A percentile compares a stretch with the other conserved stretches of the same genome.
Evolutionary conservation across 2,113 vertebrate species (phyloP).

Genomic region (Cynocephalus volans): DNA sequence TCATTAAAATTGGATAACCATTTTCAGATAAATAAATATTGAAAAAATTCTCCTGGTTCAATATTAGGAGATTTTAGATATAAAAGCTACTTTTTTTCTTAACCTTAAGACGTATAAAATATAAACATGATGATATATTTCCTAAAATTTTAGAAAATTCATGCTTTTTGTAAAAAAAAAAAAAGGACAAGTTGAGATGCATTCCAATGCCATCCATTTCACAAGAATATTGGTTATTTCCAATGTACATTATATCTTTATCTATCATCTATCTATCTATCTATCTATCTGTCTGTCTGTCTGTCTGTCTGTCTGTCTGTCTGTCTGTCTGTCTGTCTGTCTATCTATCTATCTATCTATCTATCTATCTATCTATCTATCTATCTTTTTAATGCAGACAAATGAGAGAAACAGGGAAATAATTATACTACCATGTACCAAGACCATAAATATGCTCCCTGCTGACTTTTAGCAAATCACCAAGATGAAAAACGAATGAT

Average conservation of each 20-base stretch:
- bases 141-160: neutral
- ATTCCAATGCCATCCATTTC: neutral
- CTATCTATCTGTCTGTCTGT: too few relatives aligned
- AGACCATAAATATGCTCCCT: slow-evolving; percentile 53
- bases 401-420: slow-evolving; percentile 25
- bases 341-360: too few relatives aligned
- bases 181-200: neutral
- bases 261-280: too few relatives aligned
- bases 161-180: neutral
- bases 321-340: too few relatives aligned
- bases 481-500: slow-evolving; percentile 70
- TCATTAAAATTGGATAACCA: neutral
- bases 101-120: neutral
- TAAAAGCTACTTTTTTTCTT: neutral
- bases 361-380: too few relatives aligned
- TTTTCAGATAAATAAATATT: slow-evolving; percentile 35
- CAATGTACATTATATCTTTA: neutral
- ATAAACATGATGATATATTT: neutral
- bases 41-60: neutral
- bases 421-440: slow-evolving; percentile 34
- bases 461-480: slow-evolving; percentile 67
- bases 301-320: too few relatives aligned
- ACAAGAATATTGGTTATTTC: slow-evolving; percentile 3
- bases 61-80: neutral
- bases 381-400: neutral